Conservation (phyloP, 92 coral and sea anemone species). For the Epizoanthus illoricatus region DNA sequence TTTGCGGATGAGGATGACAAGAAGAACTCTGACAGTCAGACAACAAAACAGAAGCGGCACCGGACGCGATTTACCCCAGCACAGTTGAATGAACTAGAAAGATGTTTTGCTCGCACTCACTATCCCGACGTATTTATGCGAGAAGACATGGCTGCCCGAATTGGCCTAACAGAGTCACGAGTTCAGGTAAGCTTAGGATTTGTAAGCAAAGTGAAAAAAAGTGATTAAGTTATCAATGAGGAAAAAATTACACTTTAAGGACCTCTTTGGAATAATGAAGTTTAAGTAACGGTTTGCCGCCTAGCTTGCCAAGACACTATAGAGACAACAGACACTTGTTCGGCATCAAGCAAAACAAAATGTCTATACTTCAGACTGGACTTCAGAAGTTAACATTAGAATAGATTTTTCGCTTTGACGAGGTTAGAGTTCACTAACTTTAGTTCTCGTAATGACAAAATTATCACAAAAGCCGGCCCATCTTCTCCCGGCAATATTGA, state of each 20-base stretch:
- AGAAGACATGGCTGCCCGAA: slow-evolving; percentile 96
- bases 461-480: slow-evolving; percentile 73
- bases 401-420: not conserved
- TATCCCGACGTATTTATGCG: slow-evolving; percentile 99
- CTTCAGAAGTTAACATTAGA: slow-evolving; percentile 15
- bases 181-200: slow-evolving; percentile 83
- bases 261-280: slow-evolving; percentile 78
- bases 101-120: slow-evolving; percentile 97
- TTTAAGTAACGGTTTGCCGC: slow-evolving; percentile 87
- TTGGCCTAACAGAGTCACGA: slow-evolving; percentile 97
- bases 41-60: slow-evolving; percentile 97
- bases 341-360: slow-evolving; percentile 34
- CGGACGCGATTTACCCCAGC: slow-evolving; percentile 99
- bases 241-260: slow-evolving; percentile 77
- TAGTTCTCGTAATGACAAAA: slow-evolving; percentile 77
- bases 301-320: slow-evolving; percentile 18
- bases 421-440: slow-evolving; percentile 70
- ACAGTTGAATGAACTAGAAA: slow-evolving; percentile 94
- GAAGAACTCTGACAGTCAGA: slow-evolving; percentile 79
- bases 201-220: slow-evolving; percentile 41
- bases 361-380: not conserved
- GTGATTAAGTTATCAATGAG: slow-evolving; percentile 61
- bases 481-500: slow-evolving; percentile 82
- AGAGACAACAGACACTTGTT: not conserved
- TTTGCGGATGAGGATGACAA: slow-evolving; percentile 90